phyloP scores from a whole-genome alignment of 2,888 invertebrate genomes.

The Hedychridium roseum region DNA sequence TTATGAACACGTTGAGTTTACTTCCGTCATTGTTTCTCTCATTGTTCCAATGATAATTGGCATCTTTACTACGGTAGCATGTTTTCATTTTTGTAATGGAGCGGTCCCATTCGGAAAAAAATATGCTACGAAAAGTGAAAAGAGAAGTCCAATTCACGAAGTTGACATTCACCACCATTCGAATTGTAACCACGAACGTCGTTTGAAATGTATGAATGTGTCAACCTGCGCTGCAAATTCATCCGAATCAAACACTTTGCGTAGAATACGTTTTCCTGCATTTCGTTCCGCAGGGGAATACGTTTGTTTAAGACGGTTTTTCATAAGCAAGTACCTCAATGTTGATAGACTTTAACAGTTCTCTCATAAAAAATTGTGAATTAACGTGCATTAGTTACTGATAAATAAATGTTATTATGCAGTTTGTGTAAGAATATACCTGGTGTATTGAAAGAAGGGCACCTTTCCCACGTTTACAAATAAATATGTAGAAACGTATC shows the following conservation, averaged over 20 bases:
- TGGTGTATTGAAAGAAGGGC: constrained; percentile 31
- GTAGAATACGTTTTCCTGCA: too few species aligned
- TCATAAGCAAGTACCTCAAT: constrained; percentile 43
- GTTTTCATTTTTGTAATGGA: constrained; percentile 36
- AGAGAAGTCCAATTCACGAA: too few species aligned
- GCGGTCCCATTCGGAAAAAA: constrained; percentile 40
- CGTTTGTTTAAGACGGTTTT: constrained; percentile 28
- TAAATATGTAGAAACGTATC: constrained; percentile 5
- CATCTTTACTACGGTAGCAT: background rate
- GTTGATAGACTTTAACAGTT: constrained; percentile 41
- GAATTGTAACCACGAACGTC: too few species aligned
- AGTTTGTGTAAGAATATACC: constrained; percentile 44
- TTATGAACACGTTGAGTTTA: constrained; percentile 2
- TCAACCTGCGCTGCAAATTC: too few species aligned
- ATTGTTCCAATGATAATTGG: background rate
- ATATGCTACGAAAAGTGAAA: too few species aligned
- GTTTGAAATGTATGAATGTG: too few species aligned
- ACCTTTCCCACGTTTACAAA: background rate
- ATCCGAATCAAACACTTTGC: too few species aligned
- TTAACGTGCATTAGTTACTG: constrained; percentile 44
- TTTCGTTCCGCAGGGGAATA: constrained; percentile 11
- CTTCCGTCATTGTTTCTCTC: background rate
- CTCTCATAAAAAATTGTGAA: constrained; percentile 39
- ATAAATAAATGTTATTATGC: constrained; percentile 54
- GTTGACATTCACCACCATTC: too few species aligned